Percentiles rank a stretch among this genome's conserved stretches.
Conservation (phyloP, 2,113 vertebrate species). For the Dicerorhinus sumatrensis region DNA sequence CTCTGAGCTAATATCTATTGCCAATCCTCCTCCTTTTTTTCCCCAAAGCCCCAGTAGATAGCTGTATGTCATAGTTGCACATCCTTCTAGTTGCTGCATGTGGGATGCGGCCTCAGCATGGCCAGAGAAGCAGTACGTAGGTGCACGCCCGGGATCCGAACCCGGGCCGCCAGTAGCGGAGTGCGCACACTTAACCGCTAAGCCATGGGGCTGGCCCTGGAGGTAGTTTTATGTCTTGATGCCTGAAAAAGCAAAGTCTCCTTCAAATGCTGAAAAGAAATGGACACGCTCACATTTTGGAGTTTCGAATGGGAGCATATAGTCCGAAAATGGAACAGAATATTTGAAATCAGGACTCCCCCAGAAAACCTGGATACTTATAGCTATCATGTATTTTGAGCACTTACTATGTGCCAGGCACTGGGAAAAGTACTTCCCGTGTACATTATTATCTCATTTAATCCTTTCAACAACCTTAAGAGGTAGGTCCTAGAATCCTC, state of each 20-base stretch:
- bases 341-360: conserved; percentile 68
- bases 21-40: no score
- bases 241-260: conserved; percentile 49
- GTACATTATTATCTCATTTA: conserved; percentile 63
- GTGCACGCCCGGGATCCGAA: no score
- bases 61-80: no score
- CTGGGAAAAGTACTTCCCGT: conserved; percentile 32
- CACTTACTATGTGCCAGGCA: conserved; percentile 58
- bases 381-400: conserved; percentile 61
- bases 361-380: conserved; percentile 73
- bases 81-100: no score
- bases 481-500: background rate
- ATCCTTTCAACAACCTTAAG: conserved; percentile 29
- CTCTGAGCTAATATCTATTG: no score
- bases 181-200: no score
- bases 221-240: conserved; percentile 49
- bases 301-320: conserved; percentile 64
- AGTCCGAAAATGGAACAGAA: conserved; percentile 64
- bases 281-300: conserved; percentile 57
- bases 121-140: no score
- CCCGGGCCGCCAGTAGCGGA: no score
- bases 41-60: no score
- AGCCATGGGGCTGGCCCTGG: no score
- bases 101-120: no score
- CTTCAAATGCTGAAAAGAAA: conserved; percentile 59